Evolutionary conservation across 2,888 invertebrate species (phyloP).

Genomic region (Drosophila anomalata): DNA sequence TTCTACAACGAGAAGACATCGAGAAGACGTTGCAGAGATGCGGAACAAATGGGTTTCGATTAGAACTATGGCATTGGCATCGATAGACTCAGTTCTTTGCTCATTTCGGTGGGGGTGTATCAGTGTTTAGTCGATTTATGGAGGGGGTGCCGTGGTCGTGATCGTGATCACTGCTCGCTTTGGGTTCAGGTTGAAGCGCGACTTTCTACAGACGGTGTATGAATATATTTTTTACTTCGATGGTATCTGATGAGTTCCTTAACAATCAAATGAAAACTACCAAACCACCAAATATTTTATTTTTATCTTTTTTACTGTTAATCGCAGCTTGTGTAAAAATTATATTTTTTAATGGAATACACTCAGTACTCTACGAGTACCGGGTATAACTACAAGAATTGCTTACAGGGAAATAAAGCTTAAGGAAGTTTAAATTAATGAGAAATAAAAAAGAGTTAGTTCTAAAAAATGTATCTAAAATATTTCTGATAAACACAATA

Average conservation of each 20-base stretch:
- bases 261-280: not conserved
- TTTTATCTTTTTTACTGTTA: too few relatives aligned
- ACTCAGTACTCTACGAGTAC: not conserved
- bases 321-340: too few relatives aligned
- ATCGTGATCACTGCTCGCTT: conserved; percentile 27
- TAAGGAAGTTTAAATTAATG: not conserved
- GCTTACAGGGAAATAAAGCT: not conserved
- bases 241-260: not conserved
- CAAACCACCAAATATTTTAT: not conserved
- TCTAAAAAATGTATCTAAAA: too few relatives aligned
- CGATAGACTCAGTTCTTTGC: conserved; percentile 59
- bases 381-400: not conserved
- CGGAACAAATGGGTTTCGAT: conserved; percentile 74
- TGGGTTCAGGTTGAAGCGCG: conserved; percentile 30
- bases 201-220: conserved; percentile 26
- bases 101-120: conserved; percentile 35
- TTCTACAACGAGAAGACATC: conserved; percentile 86
- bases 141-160: conserved; percentile 21
- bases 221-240: not conserved
- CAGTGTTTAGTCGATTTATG: conserved; percentile 32
- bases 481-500: too few relatives aligned
- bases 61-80: conserved; percentile 76
- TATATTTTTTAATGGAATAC: not conserved
- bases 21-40: conserved; percentile 78
- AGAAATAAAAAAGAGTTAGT: not conserved